Evolutionary conservation across 2,888 invertebrate genomes (phyloP).

Genomic region (Xestia xanthographa): DNA sequence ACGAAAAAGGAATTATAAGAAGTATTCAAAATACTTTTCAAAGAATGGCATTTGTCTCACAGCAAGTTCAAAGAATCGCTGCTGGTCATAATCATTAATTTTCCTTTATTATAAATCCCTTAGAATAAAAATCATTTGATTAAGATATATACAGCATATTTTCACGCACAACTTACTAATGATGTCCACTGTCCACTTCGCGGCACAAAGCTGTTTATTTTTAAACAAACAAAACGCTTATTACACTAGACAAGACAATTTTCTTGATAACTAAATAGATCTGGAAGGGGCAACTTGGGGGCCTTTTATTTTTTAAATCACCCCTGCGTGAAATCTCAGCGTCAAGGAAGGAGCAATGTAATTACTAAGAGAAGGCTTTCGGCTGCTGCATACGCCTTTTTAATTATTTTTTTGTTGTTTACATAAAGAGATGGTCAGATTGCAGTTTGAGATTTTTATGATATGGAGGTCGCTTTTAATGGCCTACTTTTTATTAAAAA

Average conservation of each 20-base stretch:
- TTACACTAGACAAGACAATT: conserved; percentile 67
- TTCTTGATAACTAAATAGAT: conserved; percentile 70
- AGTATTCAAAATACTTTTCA: background rate
- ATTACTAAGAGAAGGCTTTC: conserved; percentile 62
- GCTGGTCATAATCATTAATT: too few relatives aligned
- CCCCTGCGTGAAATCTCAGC: conserved; percentile 71
- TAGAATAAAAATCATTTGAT: background rate
- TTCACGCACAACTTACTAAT: conserved; percentile 18
- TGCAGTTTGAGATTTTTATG: conserved; percentile 36
- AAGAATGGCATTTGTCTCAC: background rate
- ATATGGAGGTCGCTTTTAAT: conserved; percentile 2
- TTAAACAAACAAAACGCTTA: conserved; percentile 63
- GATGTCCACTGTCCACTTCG: conserved; percentile 16
- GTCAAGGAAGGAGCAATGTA: conserved; percentile 66
- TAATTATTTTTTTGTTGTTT: conserved; percentile 61
- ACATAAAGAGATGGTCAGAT: conserved; percentile 49
- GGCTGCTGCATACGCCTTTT: conserved; percentile 46
- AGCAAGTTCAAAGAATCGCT: background rate
- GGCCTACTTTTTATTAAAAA: background rate
- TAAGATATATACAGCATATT: background rate
- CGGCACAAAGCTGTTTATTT: conserved; percentile 53
- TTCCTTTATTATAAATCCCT: background rate
- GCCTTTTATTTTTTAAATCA: conserved; percentile 73
- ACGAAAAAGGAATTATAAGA: background rate
- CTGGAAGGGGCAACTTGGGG: conserved; percentile 70